These are phyloP conservation scores for Drosophila repletoides DNA, from an alignment of 1,140 invertebrate genomes.

Conservation along the genomic window DNA sequence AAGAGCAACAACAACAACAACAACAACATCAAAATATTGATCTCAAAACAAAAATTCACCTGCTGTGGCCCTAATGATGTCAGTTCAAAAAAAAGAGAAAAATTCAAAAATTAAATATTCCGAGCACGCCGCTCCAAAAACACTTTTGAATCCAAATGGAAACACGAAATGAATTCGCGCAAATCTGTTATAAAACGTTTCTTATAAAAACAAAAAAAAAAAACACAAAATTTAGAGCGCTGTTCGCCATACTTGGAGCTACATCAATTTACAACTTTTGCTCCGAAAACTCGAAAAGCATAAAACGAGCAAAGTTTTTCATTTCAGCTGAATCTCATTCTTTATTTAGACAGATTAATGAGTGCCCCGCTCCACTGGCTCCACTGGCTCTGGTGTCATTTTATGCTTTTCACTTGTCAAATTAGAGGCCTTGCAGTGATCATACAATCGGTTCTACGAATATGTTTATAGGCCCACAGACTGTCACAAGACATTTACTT, in stretches of 20 bases:
- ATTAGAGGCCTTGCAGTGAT: constrained; percentile 58
- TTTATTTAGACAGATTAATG: constrained; percentile 77
- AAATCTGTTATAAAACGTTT: constrained; percentile 44
- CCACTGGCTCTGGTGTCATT: constrained; percentile 54
- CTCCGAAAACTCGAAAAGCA: constrained; percentile 13
- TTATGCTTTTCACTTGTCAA: constrained; percentile 75
- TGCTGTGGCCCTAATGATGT: constrained; percentile 76
- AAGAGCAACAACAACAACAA: constrained; percentile 12
- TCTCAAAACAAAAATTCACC: constrained; percentile 60
- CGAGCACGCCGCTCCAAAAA: constrained; percentile 49
- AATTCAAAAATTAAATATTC: constrained; percentile 63
- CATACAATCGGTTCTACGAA: constrained; percentile 14
- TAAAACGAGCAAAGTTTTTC: constrained; percentile 35
- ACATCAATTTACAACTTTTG: constrained; percentile 78
- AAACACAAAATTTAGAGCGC: constrained; percentile 65
- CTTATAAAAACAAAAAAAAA: constrained; percentile 36
- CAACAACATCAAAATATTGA: constrained; percentile 43
- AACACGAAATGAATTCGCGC: constrained; percentile 35
- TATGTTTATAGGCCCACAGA: constrained; percentile 35
- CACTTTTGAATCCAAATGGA: constrained; percentile 45
- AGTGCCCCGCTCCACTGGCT: constrained; percentile 43
- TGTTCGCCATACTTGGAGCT: constrained; percentile 61
- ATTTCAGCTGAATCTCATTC: constrained; percentile 43
- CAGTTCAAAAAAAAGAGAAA: constrained; percentile 58
- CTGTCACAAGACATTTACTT: constrained; percentile 19